Evolutionary conservation across 2,888 invertebrate species (phyloP).

Genomic region (Conomelus anceps): DNA sequence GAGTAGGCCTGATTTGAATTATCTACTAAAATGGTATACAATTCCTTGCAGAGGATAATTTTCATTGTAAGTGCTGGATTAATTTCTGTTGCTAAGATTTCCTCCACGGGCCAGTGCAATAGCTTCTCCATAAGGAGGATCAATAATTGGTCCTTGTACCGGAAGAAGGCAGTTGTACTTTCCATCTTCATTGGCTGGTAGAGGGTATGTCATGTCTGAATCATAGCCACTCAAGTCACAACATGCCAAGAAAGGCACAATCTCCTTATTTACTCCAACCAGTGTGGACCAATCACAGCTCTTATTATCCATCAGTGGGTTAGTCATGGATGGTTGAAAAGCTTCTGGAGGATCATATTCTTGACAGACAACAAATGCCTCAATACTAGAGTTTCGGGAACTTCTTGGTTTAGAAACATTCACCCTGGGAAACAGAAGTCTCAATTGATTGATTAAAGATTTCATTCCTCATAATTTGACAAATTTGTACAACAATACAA

Average conservation of each 20-base stretch:
- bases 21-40: too few species aligned
- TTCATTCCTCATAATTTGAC: too few species aligned
- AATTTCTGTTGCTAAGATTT: too few species aligned
- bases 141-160: slow-evolving; percentile 65
- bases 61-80: too few species aligned
- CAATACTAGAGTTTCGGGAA: slow-evolving; percentile 92
- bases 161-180: slow-evolving; percentile 61
- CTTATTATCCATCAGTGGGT: slow-evolving; percentile 72
- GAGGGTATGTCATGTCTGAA: slow-evolving; percentile 83
- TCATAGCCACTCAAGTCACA: slow-evolving; percentile 92
- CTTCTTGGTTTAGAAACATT: slow-evolving; percentile 90
- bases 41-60: too few species aligned
- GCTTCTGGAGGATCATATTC: slow-evolving; percentile 76
- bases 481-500: too few species aligned
- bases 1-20: too few species aligned
- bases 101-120: slow-evolving; percentile 40
- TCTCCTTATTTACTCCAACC: slow-evolving; percentile 64
- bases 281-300: slow-evolving; percentile 67
- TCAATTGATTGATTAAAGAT: too few species aligned
- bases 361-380: slow-evolving; percentile 93
- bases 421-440: slow-evolving; percentile 84
- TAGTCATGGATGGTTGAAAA: slow-evolving; percentile 80
- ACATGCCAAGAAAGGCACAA: slow-evolving; percentile 91
- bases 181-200: slow-evolving; percentile 47
- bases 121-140: slow-evolving; percentile 66